These are phyloP conservation scores for Ips typographus DNA, from an alignment of 1,140 invertebrate species.

Conservation along the genomic window DNA sequence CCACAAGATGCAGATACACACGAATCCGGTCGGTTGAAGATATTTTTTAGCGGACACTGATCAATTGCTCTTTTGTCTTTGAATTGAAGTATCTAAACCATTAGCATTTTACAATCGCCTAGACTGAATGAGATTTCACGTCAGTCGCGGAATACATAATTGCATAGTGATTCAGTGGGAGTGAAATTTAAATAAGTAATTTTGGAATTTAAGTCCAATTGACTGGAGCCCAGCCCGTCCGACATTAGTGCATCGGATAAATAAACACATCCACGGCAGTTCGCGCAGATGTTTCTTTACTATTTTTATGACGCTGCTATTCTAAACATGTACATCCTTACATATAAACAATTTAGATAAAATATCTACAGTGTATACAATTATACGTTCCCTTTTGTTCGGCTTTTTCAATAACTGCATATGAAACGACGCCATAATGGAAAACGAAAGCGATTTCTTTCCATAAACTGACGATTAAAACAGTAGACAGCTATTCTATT, in stretches of 20 bases:
- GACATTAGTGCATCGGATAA: conserved; percentile 28
- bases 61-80: conserved; percentile 8
- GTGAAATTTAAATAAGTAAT: too few species aligned
- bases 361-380: conserved; percentile 25
- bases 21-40: conserved; percentile 30
- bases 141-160: too few species aligned
- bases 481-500: too few species aligned
- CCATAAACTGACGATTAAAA: too few species aligned
- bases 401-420: not conserved
- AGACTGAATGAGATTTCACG: too few species aligned
- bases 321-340: conserved; percentile 28
- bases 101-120: too few species aligned
- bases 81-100: too few species aligned
- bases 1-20: conserved; percentile 34
- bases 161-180: too few species aligned
- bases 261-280: conserved; percentile 28
- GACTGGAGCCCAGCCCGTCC: not conserved
- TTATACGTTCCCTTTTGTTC: conserved; percentile 13
- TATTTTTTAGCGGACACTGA: conserved; percentile 11
- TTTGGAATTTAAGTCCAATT: conserved; percentile 8
- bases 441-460: too few species aligned
- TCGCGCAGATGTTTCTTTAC: conserved; percentile 35
- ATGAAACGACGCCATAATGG: too few species aligned
- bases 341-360: conserved; percentile 34
- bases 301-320: conserved; percentile 34